Evolutionary conservation across 2,888 invertebrate genomes (phyloP).

Genomic region (Rhamnusium bicolor): DNA sequence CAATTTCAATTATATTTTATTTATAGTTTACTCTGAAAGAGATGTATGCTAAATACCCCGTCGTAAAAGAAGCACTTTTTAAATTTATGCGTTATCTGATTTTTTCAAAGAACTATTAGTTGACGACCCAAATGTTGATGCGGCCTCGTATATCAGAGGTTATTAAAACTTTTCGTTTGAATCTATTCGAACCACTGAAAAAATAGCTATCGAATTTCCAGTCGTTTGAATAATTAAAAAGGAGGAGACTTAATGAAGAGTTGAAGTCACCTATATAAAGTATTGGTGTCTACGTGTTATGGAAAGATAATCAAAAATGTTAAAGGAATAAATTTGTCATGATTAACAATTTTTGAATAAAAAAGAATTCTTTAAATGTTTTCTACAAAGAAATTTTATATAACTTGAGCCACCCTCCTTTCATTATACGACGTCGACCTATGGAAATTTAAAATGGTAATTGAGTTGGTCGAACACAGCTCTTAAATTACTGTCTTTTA

Average conservation of each 20-base stretch:
- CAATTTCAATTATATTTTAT: no score
- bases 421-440: slow-evolving; percentile 41
- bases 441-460: slow-evolving; percentile 49
- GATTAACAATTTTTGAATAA: slow-evolving; percentile 7
- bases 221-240: slow-evolving; percentile 19
- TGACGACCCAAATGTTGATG: not conserved
- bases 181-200: slow-evolving; percentile 13
- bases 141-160: slow-evolving; percentile 18
- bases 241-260: slow-evolving; percentile 1
- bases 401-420: slow-evolving; percentile 25
- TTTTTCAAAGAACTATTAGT: not conserved
- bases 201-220: slow-evolving; percentile 14
- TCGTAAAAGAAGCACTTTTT: no score
- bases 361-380: not conserved
- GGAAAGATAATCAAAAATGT: not conserved
- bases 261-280: slow-evolving; percentile 7
- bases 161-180: slow-evolving; percentile 25
- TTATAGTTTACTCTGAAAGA: no score
- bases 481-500: slow-evolving; percentile 47
- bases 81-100: not conserved
- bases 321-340: not conserved
- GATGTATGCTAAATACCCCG: no score
- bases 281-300: not conserved
- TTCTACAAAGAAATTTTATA: slow-evolving; percentile 14
- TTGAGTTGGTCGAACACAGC: slow-evolving; percentile 43